Percentiles rank a stretch among this genome's conserved stretches.
These are phyloP conservation scores for Onychorhynchus coronatus DNA, from an alignment of 2,113 vertebrate genomes.

Conservation along the genomic window DNA sequence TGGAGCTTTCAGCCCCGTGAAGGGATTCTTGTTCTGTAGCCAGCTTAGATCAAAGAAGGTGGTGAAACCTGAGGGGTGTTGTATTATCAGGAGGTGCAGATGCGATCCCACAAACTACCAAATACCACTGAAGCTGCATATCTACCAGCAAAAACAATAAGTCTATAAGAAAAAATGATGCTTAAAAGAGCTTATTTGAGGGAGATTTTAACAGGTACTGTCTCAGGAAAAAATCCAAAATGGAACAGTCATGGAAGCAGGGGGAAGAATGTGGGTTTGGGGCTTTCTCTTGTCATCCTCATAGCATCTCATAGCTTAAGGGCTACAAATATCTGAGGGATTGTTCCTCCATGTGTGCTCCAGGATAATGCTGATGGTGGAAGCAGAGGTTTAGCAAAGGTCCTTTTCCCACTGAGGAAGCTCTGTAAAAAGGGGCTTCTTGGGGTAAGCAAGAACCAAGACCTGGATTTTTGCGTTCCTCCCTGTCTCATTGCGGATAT, in stretches of 20 bases:
- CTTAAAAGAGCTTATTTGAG: background rate
- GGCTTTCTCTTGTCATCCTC: background rate
- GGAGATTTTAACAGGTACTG: background rate
- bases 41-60: background rate
- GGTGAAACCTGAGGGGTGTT: background rate
- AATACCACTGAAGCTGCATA: background rate
- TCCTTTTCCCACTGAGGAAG: accelerated
- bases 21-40: background rate
- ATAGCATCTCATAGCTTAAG: background rate
- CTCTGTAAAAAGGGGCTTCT: background rate
- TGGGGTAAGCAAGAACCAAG: background rate
- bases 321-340: background rate
- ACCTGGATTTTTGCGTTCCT: background rate
- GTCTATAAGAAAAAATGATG: background rate
- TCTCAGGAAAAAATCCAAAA: background rate
- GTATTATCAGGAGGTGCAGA: background rate
- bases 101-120: background rate
- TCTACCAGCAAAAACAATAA: background rate
- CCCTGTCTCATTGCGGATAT: background rate
- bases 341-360: background rate
- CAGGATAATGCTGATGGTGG: background rate
- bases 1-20: background rate
- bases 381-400: background rate
- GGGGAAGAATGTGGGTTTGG: background rate
- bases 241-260: no score